Conservation (phyloP, 2,888 invertebrate species). For the Drosophila suboccidentalis region DNA sequence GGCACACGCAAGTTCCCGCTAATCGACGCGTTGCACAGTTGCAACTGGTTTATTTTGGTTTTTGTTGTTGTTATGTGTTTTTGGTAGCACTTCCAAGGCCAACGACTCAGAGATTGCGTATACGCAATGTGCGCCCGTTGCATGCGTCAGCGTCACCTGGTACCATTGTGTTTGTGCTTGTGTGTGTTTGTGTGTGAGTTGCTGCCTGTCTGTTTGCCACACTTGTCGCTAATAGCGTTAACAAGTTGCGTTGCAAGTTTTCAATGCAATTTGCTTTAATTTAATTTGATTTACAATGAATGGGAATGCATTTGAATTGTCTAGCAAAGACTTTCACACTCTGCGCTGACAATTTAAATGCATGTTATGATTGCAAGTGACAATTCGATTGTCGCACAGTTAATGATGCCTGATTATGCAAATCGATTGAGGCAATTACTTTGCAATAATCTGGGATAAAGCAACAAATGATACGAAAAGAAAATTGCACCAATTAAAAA, state of each 20-base stretch:
- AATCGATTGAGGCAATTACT: constrained; percentile 56
- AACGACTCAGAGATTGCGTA: constrained; percentile 66
- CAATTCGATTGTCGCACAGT: constrained; percentile 43
- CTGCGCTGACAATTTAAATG: constrained; percentile 42
- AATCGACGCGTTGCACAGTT: constrained; percentile 55
- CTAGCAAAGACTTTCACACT: constrained; percentile 64
- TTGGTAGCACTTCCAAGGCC: constrained; percentile 47
- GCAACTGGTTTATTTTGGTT: constrained; percentile 64
- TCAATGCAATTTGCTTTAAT: constrained; percentile 47
- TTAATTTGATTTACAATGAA: constrained; percentile 43
- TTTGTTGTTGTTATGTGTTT: constrained; percentile 1
- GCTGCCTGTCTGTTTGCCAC: constrained; percentile 53
- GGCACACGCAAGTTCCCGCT: constrained; percentile 56
- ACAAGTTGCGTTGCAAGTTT: constrained; percentile 57
- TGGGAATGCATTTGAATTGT: constrained; percentile 48
- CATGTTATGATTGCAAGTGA: constrained; percentile 48
- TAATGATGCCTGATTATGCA: constrained; percentile 59
- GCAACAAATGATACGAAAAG: constrained; percentile 20
- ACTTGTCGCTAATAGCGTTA: constrained; percentile 63
- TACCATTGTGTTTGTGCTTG: constrained; percentile 15
- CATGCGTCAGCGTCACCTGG: constrained; percentile 49
- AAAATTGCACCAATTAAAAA: constrained; percentile 17
- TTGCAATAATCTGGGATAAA: constrained; percentile 21
- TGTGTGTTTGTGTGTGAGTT: constrained; percentile 14
- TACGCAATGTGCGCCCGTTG: constrained; percentile 61